phyloP scores from a whole-genome alignment of 2,797 vertebrate species.

The Pipistrellus pipistrellus region DNA sequence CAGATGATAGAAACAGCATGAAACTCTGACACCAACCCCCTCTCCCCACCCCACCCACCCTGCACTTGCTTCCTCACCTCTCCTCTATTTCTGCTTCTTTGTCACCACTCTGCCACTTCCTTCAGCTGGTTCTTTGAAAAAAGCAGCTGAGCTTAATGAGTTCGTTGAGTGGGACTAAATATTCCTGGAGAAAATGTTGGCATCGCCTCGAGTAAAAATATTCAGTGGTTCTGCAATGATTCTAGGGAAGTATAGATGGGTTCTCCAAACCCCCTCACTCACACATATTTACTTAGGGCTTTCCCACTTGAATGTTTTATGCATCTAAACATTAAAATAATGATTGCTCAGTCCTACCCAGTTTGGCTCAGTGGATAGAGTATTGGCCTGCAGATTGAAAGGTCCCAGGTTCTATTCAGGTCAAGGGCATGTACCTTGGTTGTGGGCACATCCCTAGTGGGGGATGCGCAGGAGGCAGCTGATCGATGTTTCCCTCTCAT shows the following conservation, averaged over 20 bases:
- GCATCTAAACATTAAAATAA: background rate
- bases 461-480: too few species aligned
- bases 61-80: background rate
- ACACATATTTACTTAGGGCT: background rate
- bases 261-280: background rate
- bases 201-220: background rate
- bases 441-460: too few species aligned
- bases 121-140: slow-evolving; percentile 63
- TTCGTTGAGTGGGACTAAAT: background rate
- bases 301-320: background rate
- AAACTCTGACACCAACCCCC: background rate
- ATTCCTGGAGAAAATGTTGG: slow-evolving; percentile 9
- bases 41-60: background rate
- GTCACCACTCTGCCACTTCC: slow-evolving; percentile 44
- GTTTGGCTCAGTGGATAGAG: too few species aligned
- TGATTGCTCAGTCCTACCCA: background rate
- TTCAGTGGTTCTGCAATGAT: background rate
- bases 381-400: too few species aligned
- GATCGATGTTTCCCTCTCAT: too few species aligned
- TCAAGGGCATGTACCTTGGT: too few species aligned
- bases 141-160: slow-evolving; percentile 23
- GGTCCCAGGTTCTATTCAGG: too few species aligned
- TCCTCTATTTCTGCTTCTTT: slow-evolving; percentile 59
- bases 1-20: background rate
- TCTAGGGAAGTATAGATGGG: background rate